phyloP scores from a whole-genome alignment of 2,888 invertebrate genomes.

The Drosophila macrospina region DNA sequence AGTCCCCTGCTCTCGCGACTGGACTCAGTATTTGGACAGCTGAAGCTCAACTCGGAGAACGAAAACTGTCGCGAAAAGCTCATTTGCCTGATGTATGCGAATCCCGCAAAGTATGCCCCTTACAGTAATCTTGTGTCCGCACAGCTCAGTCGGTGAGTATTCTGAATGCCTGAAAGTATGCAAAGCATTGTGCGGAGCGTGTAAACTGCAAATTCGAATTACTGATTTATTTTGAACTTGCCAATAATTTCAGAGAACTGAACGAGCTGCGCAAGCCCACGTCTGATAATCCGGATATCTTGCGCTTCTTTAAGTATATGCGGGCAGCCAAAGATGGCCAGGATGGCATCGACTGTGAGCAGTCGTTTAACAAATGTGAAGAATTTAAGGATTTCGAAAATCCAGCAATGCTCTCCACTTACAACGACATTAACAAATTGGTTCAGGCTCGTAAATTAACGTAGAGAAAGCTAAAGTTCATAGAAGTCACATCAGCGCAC shows the following conservation, averaged over 20 bases:
- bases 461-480: slow-evolving; percentile 56
- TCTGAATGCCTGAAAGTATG: slow-evolving; percentile 57
- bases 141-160: slow-evolving; percentile 91
- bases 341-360: slow-evolving; percentile 91
- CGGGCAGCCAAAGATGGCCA: slow-evolving; percentile 95
- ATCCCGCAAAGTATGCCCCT: slow-evolving; percentile 94
- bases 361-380: slow-evolving; percentile 89
- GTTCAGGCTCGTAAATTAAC: slow-evolving; percentile 90
- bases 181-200: slow-evolving; percentile 21
- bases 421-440: slow-evolving; percentile 94
- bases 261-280: slow-evolving; percentile 94
- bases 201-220: slow-evolving; percentile 14
- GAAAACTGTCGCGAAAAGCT: slow-evolving; percentile 92
- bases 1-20: slow-evolving; percentile 93
- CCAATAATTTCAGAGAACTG: slow-evolving; percentile 88
- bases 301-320: slow-evolving; percentile 96
- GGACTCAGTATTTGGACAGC: slow-evolving; percentile 92
- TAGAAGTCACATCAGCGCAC: slow-evolving; percentile 58
- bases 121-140: slow-evolving; percentile 95
- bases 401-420: slow-evolving; percentile 94
- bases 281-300: slow-evolving; percentile 93
- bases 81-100: slow-evolving; percentile 94
- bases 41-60: slow-evolving; percentile 89
- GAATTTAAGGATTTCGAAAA: slow-evolving; percentile 88
- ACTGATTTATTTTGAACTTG: slow-evolving; percentile 27